Base-by-base conservation (phyloP, 2,888 invertebrate genomes). In the Noctuana brunneofusca region DNA sequence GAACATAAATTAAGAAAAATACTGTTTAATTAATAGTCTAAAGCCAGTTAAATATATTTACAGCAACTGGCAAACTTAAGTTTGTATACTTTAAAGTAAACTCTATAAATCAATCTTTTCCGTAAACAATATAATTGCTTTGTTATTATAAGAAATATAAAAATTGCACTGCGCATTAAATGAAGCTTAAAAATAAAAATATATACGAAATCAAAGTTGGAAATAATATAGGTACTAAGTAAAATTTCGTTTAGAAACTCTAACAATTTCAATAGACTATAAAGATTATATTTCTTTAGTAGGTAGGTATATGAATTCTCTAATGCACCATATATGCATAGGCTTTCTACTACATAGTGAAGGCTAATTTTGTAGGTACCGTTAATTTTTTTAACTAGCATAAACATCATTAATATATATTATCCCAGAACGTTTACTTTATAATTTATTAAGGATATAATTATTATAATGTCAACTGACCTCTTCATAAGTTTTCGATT, bases 1-100 rank as follows among this genome's bases (percentile, higher is more conserved):
- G 87, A 84, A 80, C 79, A 91, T 91, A 91, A 91, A 89, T 91
- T 90, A 90, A 79, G 81, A 81, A 83, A 87, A 91, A 90, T 90
- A 90, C 90, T 90, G 90, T 79, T 90, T 86, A 81, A 85, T 83
- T 69, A 74, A 79, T 84, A 89, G 80, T 82, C 86, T 88, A 88
- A 73, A 69, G 66, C 75, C 82, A 87, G 83, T 80, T 72, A 69
- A 76, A 75, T 84, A 87, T 91, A 91, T 91, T 83, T 90, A 90
- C 90, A 91, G 65, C 68, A 78, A 83, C 86, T 81, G 86, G 88
- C 66, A 48, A 81, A 85, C 81, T 80, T 79, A 84, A 79, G 76
- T 74, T 62, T 62, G 60, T 74, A 68, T 63, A 64, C 50, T 48
- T 65, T 58, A 63, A 66, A 62, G 60, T 53, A 64, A 56, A 52